These are phyloP conservation scores for Leuciscus idus DNA, from an alignment of 2,113 vertebrate species.

Conservation along the genomic window DNA sequence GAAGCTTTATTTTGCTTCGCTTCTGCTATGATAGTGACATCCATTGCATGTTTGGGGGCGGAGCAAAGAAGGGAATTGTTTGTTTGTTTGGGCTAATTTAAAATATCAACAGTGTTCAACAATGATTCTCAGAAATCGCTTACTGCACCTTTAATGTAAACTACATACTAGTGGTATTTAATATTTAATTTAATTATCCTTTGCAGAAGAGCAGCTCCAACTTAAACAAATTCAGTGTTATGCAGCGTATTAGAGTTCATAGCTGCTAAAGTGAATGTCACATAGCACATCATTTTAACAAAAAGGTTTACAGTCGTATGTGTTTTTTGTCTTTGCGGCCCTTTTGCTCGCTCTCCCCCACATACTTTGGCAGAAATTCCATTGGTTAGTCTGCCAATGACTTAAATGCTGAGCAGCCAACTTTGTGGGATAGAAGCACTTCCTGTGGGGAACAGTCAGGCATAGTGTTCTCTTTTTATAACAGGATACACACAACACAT, in stretches of 20 bases:
- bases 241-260: background rate
- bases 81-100: no score
- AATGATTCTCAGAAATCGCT: no score
- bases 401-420: background rate
- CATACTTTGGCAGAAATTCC: slow-evolving; percentile 8
- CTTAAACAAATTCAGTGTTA: background rate
- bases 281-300: background rate
- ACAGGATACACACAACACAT: slow-evolving; percentile 13
- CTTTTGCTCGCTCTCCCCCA: background rate
- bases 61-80: no score
- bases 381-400: slow-evolving; percentile 8
- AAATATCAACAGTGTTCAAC: no score
- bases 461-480: background rate
- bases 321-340: background rate
- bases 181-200: background rate
- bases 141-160: background rate
- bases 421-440: slow-evolving; percentile 33
- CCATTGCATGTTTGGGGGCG: no score
- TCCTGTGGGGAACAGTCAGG: slow-evolving; percentile 39
- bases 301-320: background rate
- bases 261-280: background rate
- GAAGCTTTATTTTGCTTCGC: no score
- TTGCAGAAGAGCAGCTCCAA: background rate
- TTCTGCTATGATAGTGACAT: no score
- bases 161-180: background rate